Conservation (phyloP, 2,888 invertebrate genomes). For the Limnephilus lunatus region DNA sequence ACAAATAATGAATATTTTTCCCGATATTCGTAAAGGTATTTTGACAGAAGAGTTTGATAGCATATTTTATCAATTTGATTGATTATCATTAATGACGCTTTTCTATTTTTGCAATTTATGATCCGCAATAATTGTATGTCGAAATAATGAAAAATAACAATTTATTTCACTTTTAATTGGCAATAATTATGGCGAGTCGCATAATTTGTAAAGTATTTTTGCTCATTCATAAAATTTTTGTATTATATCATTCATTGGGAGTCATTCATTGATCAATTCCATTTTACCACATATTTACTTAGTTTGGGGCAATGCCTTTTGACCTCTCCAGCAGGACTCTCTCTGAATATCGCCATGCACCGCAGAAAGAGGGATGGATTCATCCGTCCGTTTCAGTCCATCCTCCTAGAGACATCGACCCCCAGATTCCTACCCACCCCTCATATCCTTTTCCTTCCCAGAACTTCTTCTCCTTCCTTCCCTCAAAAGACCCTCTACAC, state of each 20-base stretch:
- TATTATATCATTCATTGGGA: not conserved
- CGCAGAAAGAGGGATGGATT: too few species aligned
- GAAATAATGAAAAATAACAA: not conserved
- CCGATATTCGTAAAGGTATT: not conserved
- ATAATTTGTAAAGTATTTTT: not conserved
- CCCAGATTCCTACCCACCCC: too few species aligned
- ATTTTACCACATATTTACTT: not conserved
- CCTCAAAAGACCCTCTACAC: too few species aligned
- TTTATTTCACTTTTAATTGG: not conserved
- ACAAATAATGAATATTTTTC: not conserved
- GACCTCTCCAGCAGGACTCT: too few species aligned
- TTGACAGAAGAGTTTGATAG: not conserved
- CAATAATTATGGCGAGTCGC: not conserved
- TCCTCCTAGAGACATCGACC: too few species aligned
- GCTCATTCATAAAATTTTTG: not conserved
- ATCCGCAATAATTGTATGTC: not conserved
- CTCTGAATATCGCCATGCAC: too few species aligned
- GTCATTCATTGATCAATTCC: not conserved
- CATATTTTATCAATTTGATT: not conserved
- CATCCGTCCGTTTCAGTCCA: too few species aligned
- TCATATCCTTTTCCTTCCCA: too few species aligned
- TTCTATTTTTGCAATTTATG: not conserved
- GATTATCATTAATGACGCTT: not conserved
- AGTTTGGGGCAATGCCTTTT: not conserved
- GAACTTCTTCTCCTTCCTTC: too few species aligned